These are phyloP conservation scores for Ophion ellenae DNA, from an alignment of 2,888 invertebrate species.

Conservation along the genomic window DNA sequence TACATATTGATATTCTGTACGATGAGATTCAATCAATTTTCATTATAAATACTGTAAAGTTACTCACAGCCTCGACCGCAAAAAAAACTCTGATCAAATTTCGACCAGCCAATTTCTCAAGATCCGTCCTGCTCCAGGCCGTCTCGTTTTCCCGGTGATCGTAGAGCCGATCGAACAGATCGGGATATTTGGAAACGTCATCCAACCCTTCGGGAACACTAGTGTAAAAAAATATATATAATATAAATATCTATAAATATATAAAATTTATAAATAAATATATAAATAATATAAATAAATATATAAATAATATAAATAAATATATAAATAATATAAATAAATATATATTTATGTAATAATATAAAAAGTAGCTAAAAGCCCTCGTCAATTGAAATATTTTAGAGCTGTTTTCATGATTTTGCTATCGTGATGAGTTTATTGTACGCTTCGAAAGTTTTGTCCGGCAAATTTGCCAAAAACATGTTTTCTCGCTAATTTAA, in stretches of 20 bases:
- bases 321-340: neutral
- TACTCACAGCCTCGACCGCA: constrained; percentile 78
- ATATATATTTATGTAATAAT: too few relatives aligned
- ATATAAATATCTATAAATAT: neutral
- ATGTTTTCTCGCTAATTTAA: neutral
- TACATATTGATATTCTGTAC: neutral
- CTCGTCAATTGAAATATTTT: neutral
- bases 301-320: neutral
- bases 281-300: neutral
- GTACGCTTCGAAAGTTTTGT: too few relatives aligned
- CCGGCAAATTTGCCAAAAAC: too few relatives aligned
- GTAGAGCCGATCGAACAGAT: constrained; percentile 84
- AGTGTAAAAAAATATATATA: neutral
- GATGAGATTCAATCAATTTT: too few relatives aligned
- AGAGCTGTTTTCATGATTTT: neutral
- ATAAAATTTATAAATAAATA: too few relatives aligned
- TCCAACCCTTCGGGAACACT: constrained; percentile 84
- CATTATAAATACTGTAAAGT: neutral
- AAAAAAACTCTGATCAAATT: constrained; percentile 84
- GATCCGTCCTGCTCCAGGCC: constrained; percentile 83
- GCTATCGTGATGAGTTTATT: too few relatives aligned
- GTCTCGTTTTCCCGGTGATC: constrained; percentile 70
- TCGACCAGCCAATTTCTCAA: constrained; percentile 84
- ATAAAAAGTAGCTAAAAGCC: neutral
- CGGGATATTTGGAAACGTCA: constrained; percentile 85